Base-by-base conservation (phyloP, 1,140 invertebrate genomes). In the Megalopta genalis region DNA sequence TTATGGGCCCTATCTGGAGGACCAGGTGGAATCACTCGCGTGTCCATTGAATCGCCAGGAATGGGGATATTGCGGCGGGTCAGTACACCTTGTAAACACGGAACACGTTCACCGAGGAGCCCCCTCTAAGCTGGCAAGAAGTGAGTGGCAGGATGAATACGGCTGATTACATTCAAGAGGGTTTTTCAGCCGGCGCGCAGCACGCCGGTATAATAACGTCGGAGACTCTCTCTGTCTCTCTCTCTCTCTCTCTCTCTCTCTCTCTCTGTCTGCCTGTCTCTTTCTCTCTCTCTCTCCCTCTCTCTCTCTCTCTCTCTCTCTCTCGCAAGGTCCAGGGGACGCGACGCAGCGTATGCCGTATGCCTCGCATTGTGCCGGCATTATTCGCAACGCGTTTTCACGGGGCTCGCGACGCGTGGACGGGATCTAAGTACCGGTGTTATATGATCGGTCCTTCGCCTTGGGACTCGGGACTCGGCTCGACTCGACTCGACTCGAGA, bases 131-230 rank as follows among this genome's bases (percentile, higher is more conserved):
- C 76, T 72, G 12, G 76, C 76, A 78, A 78, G 76, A 78, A 78
- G 76, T 78, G 76, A 78, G 76, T 78, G 76, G 76, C 76, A 78
- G 76, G 76, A 76, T 80, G 78, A 80, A 80, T 80, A 73, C 78
- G 65, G 71, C 78, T 80, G 78, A 80, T 80, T 80, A 68, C 78
- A 80, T 80, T 80, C 64, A 80, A 80, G 72, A 68, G 72, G 72
- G 54, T 80, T 76, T 76, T 80, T 80, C 72, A 75, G 54, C 62
- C 68, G 46, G 42, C 71, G 64, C 75, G 64, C 64, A 63, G 78
- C 78, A 46, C 64, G 65, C 76, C 46, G 72, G 72, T 80, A 75
- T 80, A 80, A 80, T 80, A 80, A 80, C 64, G 62, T 65, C n/a
- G 27, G 37, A 42, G 64, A 42, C 39, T 42, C 63, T 62, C 42